Conservation (phyloP, 2,888 invertebrate genomes). For the Norana najaformis region DNA sequence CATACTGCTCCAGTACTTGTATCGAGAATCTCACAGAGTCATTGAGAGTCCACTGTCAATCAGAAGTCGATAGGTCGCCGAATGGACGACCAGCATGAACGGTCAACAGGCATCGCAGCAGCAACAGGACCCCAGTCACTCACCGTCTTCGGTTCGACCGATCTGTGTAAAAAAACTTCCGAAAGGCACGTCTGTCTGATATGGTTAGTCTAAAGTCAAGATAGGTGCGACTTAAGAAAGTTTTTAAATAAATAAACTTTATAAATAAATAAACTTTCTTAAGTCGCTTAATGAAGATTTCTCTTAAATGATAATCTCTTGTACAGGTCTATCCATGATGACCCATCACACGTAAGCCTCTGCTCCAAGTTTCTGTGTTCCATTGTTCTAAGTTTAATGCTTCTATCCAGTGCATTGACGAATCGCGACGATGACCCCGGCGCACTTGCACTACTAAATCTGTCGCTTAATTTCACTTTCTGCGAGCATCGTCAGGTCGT, state of each 20-base stretch:
- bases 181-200: no score
- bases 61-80: background rate
- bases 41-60: background rate
- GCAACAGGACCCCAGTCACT: background rate
- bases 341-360: no score
- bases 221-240: no score
- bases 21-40: slow-evolving; percentile 1
- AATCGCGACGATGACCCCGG: background rate
- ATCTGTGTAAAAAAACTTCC: no score
- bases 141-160: background rate
- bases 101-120: background rate
- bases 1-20: background rate
- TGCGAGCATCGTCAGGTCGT: background rate
- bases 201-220: no score
- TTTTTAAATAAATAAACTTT: no score
- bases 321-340: no score
- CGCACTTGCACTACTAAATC: background rate
- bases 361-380: no score
- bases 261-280: no score
- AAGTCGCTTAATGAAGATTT: no score
- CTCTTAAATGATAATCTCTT: no score
- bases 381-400: background rate
- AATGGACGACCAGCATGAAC: background rate
- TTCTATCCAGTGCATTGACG: background rate
- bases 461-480: slow-evolving; percentile 6